These are phyloP conservation scores for Falco concolor DNA, from an alignment of 2,797 vertebrate species.

Conservation along the genomic window DNA sequence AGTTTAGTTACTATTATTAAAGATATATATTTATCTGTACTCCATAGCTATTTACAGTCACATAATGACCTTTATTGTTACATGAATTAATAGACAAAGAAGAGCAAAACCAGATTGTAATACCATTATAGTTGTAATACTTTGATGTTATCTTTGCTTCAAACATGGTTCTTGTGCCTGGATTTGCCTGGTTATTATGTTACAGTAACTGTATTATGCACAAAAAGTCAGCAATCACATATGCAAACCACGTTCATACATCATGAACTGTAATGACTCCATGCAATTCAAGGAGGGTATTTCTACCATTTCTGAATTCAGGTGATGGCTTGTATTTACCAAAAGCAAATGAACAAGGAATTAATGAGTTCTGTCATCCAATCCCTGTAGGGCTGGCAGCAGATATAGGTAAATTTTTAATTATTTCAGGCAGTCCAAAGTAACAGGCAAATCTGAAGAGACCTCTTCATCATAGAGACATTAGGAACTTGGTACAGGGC, in stretches of 20 bases:
- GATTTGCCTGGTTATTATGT: not conserved
- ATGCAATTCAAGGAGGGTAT: not conserved
- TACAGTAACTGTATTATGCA: not conserved
- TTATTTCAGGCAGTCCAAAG: not conserved
- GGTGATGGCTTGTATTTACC: not conserved
- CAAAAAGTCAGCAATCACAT: not conserved
- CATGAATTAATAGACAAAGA: not conserved
- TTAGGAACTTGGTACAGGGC: rapidly evolving
- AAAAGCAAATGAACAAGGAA: not conserved
- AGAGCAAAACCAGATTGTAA: not conserved
- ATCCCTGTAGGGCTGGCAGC: not conserved
- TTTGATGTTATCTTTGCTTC: not conserved
- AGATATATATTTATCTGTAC: not conserved
- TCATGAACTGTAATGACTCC: not conserved
- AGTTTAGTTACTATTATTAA: not conserved
- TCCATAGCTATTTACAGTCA: not conserved
- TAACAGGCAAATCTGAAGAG: not conserved
- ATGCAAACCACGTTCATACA: not conserved
- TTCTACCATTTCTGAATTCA: not conserved
- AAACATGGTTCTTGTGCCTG: not conserved
- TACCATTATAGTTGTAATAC: not conserved
- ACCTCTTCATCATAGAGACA: not conserved
- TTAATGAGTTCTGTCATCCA: not conserved
- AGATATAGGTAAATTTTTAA: not conserved
- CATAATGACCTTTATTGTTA: not conserved